Evolutionary conservation across 2,797 vertebrate species (phyloP).

Genomic region (Martes flavigula): DNA sequence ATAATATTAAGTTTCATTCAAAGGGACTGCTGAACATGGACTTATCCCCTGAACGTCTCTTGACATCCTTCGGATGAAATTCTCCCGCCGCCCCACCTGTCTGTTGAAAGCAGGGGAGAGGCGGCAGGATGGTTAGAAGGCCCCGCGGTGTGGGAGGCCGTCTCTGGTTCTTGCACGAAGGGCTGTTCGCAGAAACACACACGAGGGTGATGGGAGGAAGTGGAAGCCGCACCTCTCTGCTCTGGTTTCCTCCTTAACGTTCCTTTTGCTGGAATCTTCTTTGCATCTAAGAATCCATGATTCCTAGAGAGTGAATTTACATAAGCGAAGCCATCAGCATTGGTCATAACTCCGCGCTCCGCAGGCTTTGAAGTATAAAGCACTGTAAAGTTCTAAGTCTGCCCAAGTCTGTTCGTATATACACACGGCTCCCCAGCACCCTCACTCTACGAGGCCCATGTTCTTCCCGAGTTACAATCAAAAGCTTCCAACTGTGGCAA

Average conservation of each 20-base stretch:
- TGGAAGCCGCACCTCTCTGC: rapidly evolving
- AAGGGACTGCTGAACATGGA: neutral
- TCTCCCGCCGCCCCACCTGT: neutral
- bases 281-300: neutral
- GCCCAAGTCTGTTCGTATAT: rapidly evolving
- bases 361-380: neutral
- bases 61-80: neutral
- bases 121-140: rapidly evolving
- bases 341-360: rapidly evolving
- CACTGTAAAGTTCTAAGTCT: rapidly evolving
- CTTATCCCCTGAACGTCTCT: neutral
- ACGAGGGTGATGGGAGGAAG: rapidly evolving
- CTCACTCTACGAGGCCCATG: too few relatives aligned
- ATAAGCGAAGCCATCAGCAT: rapidly evolving
- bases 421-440: rapidly evolving
- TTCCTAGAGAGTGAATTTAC: neutral
- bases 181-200: rapidly evolving
- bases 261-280: neutral
- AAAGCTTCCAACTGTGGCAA: neutral
- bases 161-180: rapidly evolving
- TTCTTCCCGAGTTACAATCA: neutral
- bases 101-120: neutral
- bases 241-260: too few relatives aligned
- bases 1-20: neutral
- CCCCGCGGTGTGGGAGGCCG: rapidly evolving